phyloP scores from a whole-genome alignment of 2,888 invertebrate genomes.

The Sylvicola cinctus region DNA sequence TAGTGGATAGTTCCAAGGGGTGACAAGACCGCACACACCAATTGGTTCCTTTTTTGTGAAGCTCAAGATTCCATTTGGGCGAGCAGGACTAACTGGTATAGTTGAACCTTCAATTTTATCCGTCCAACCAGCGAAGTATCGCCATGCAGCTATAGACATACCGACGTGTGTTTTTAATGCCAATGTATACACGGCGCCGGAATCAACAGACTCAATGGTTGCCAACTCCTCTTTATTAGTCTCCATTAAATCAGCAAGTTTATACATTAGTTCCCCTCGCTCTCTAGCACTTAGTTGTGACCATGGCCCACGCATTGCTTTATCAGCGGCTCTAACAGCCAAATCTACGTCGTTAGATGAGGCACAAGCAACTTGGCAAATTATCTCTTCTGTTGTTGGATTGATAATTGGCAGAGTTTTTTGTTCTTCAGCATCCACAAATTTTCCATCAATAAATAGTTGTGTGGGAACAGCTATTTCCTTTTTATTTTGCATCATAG shows the following conservation, averaged over 20 bases:
- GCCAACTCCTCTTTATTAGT: slow-evolving; percentile 86
- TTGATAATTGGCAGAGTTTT: slow-evolving; percentile 49
- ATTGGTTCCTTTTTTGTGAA: slow-evolving; percentile 81
- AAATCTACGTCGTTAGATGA: slow-evolving; percentile 62
- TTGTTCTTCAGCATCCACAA: slow-evolving; percentile 53
- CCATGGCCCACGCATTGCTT: slow-evolving; percentile 85
- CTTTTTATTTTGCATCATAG: slow-evolving; percentile 63
- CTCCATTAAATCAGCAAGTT: slow-evolving; percentile 88
- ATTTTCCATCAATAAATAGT: slow-evolving; percentile 78
- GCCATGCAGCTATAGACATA: slow-evolving; percentile 95
- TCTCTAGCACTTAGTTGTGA: slow-evolving; percentile 85
- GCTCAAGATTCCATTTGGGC: slow-evolving; percentile 76
- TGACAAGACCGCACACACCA: slow-evolving; percentile 79
- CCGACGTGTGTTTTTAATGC: slow-evolving; percentile 93
- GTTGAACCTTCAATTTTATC: slow-evolving; percentile 87
- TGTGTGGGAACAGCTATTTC: slow-evolving; percentile 73
- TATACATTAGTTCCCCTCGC: slow-evolving; percentile 62
- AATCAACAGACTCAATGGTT: slow-evolving; percentile 81
- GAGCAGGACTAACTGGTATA: slow-evolving; percentile 78
- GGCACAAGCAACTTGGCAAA: slow-evolving; percentile 54
- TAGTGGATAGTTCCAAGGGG: slow-evolving; percentile 95
- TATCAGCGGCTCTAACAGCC: slow-evolving; percentile 74
- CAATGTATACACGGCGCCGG: slow-evolving; percentile 90
- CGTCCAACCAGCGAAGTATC: slow-evolving; percentile 92
- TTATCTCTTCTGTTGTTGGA: slow-evolving; percentile 64